phyloP scores from a whole-genome alignment of 2,113 vertebrate species.

The Nycticorax nycticorax region DNA sequence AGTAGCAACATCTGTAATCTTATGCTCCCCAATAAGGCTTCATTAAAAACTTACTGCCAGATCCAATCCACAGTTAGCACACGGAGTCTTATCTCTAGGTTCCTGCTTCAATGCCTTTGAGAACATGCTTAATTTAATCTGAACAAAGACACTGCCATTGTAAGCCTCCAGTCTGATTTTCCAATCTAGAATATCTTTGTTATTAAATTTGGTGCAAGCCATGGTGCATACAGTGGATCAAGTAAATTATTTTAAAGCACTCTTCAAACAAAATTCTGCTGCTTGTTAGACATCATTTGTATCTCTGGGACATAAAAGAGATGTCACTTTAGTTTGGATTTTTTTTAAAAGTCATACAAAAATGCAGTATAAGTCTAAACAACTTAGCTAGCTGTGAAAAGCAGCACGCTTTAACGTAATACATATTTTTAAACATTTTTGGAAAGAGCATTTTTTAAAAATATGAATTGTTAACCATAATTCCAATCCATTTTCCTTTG shows the following conservation, averaged over 20 bases:
- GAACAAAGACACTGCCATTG: conserved; percentile 43
- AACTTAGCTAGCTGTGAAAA: background rate
- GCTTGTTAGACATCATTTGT: background rate
- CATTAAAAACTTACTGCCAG: conserved; percentile 47
- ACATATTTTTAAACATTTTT: background rate
- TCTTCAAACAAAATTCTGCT: background rate
- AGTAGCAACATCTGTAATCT: conserved; percentile 27
- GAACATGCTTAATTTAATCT: conserved; percentile 73
- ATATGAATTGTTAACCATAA: background rate
- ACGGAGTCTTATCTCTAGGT: conserved; percentile 52
- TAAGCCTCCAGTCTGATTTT: conserved; percentile 42
- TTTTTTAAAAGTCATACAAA: background rate
- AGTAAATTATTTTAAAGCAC: conserved; percentile 4
- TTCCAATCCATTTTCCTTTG: background rate
- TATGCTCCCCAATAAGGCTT: conserved; percentile 6
- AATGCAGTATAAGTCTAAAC: background rate
- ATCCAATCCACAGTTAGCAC: conserved; percentile 56
- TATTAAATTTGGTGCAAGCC: conserved; percentile 52
- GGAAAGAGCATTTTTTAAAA: background rate
- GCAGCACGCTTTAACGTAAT: background rate
- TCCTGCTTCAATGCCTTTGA: conserved; percentile 64
- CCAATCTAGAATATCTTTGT: conserved; percentile 40
- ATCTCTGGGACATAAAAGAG: background rate
- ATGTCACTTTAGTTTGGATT: background rate
- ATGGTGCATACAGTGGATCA: background rate